phyloP scores from a whole-genome alignment of 2,888 invertebrate genomes.

The Orthosia cruda region DNA sequence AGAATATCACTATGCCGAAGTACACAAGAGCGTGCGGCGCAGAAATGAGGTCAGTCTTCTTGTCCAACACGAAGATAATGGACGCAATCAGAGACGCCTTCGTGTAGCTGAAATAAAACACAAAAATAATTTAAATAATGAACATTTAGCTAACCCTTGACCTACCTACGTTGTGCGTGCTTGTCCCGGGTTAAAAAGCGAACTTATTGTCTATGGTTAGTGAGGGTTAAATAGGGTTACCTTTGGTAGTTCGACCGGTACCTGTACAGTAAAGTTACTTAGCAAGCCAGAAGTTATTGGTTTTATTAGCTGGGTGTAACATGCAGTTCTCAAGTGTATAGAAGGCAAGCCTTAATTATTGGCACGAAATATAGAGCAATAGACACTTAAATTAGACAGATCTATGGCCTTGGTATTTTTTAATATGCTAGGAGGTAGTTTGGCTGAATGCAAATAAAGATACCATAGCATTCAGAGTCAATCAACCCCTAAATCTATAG shows the following conservation, averaged over 20 bases:
- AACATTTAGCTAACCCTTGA: neutral
- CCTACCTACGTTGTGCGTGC: constrained; percentile 21
- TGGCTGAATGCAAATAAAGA: neutral
- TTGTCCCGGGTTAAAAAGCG: constrained; percentile 22
- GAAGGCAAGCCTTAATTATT: neutral
- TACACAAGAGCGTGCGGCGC: constrained; percentile 99
- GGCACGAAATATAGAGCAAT: neutral
- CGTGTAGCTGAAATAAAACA: constrained; percentile 95
- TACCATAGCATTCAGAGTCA: too few relatives aligned
- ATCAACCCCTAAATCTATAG: neutral
- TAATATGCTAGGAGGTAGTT: too few relatives aligned
- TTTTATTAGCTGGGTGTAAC: neutral
- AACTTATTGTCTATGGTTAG: constrained; percentile 28
- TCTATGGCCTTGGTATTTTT: neutral
- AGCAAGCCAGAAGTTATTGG: neutral
- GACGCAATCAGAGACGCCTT: constrained; percentile 99
- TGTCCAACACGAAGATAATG: constrained; percentile 98
- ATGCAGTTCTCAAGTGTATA: neutral
- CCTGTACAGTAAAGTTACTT: constrained; percentile 35
- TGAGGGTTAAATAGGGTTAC: constrained; percentile 17
- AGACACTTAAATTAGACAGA: too few relatives aligned
- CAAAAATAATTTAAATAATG: constrained; percentile 10
- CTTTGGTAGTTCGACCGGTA: constrained; percentile 21
- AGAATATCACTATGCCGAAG: constrained; percentile 99
- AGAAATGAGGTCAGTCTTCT: constrained; percentile 98